Evolutionary conservation across 2,797 vertebrate genomes (phyloP).

Genomic region (Neoniphon sammara): DNA sequence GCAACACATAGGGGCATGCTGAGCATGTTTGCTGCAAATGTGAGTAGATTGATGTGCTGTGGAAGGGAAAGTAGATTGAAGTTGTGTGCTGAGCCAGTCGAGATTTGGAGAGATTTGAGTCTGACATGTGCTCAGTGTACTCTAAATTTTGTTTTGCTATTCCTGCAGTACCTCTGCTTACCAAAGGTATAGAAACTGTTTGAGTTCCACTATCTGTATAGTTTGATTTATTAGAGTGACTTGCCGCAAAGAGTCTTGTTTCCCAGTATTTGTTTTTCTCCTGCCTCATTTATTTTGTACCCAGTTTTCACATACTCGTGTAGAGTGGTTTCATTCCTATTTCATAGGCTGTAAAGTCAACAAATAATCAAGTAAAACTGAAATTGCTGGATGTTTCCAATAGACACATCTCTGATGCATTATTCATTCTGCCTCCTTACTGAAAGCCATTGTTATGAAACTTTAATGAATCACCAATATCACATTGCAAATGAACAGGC

Average conservation of each 20-base stretch:
- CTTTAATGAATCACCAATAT: conserved; percentile 67
- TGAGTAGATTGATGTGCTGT: conserved; percentile 45
- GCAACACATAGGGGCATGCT: conserved; percentile 36
- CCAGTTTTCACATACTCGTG: conserved; percentile 1
- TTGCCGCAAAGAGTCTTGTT: background rate
- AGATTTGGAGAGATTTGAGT: conserved; percentile 67
- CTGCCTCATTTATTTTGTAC: conserved; percentile 12
- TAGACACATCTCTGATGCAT: conserved; percentile 49
- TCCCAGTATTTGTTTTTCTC: background rate
- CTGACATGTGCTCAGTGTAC: conserved; percentile 62
- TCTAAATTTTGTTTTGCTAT: conserved; percentile 60
- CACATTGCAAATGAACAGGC: conserved; percentile 55
- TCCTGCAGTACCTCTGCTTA: conserved; percentile 35
- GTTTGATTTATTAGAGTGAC: conserved; percentile 53
- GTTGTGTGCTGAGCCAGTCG: conserved; percentile 57
- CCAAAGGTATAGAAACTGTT: conserved; percentile 46
- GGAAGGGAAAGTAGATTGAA: conserved; percentile 45
- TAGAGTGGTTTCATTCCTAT: conserved; percentile 1
- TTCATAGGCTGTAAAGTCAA: conserved; percentile 11
- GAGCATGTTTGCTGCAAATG: conserved; percentile 52
- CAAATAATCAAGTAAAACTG: conserved; percentile 15
- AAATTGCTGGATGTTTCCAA: conserved; percentile 21
- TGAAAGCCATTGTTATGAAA: conserved; percentile 67
- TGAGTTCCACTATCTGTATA: conserved; percentile 36
- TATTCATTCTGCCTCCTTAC: conserved; percentile 53